Base-by-base conservation (phyloP, 92 coral and sea anemone species). In the Porites rus region DNA sequence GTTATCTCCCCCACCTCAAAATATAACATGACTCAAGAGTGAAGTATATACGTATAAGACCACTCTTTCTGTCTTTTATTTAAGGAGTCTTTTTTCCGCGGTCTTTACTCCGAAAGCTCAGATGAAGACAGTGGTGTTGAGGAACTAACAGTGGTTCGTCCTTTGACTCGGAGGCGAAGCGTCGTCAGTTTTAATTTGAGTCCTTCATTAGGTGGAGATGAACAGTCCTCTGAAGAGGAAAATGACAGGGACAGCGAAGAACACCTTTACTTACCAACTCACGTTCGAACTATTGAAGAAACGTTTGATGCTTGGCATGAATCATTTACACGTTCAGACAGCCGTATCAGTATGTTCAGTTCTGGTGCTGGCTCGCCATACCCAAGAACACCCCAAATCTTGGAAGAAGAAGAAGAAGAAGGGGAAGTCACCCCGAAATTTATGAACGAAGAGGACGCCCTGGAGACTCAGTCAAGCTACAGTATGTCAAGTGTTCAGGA, bases 261-360 rank as follows among this genome's bases (percentile, higher is more conserved):
- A 1, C 87, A 74, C 21, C 69, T 80, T 1, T 88, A 92, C 51
- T 92, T 90, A 10, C 93, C 98, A 14, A 81, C 90, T 19, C 89
- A 91, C 69, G 85, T 90, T 31, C 89, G 94, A 17, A 88, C 98
- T 8, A 82, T 95, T n/a, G 98, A 93, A 72, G 96, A 95, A 58
- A 95, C 91, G 19, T 88, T 95, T 73, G 87, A 85, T 67, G 98
- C 94, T 1, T 95, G 98, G 98, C 92, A 89, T 2, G 92, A 92
- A 28, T 94, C 95, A 8, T 92, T 82, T 80, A 87, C 65, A 76
- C 93, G 75, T 28, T 69, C 92, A 0, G 93, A 74, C 20, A 92
- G 86, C 56, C 76, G 90, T 2, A 28, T 87, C 5, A 90, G 95
- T 79, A 56, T 84, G 65, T 81, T 78, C 7, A 85, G 89, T 24